Evolutionary conservation across 2,797 vertebrate genomes (phyloP).

Genomic region (Hippoglossus hippoglossus): DNA sequence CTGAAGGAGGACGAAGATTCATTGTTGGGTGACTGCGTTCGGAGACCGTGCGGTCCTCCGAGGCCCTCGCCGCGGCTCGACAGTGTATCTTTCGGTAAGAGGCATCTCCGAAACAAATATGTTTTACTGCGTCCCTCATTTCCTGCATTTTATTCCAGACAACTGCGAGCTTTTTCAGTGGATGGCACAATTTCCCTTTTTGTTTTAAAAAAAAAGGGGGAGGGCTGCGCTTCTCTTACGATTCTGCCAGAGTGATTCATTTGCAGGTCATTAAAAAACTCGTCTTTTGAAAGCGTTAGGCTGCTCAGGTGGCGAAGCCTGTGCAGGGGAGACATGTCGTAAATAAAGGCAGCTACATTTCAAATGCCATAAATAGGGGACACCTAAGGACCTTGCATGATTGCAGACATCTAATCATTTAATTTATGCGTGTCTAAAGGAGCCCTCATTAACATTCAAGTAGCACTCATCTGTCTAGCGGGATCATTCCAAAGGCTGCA

Average conservation of each 20-base stretch:
- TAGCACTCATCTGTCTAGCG: conserved; percentile 82
- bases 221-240: conserved; percentile 60
- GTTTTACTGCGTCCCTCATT: conserved; percentile 46
- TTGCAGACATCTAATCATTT: conserved; percentile 84
- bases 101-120: conserved; percentile 54
- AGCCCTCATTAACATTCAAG: conserved; percentile 87
- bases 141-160: conserved; percentile 46
- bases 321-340: conserved; percentile 68
- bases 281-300: conserved; percentile 75
- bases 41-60: conserved; percentile 42
- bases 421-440: conserved; percentile 86
- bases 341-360: conserved; percentile 84
- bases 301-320: conserved; percentile 79
- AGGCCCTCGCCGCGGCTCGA: conserved; percentile 24
- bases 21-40: conserved; percentile 54
- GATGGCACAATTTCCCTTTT: conserved; percentile 68
- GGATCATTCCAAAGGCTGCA: conserved; percentile 82
- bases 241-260: conserved; percentile 81
- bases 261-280: conserved; percentile 81
- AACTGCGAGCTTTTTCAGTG: conserved; percentile 49
- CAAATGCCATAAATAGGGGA: conserved; percentile 84
- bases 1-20: conserved; percentile 49
- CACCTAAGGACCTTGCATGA: conserved; percentile 83
- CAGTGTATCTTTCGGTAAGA: conserved; percentile 37
- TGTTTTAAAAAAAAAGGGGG: conserved; percentile 62